Evolutionary conservation across 1,140 invertebrate genomes (phyloP), one percentile per base, ranked within the genome.

Genomic region (Chrysomallon squamiferum): DNA sequence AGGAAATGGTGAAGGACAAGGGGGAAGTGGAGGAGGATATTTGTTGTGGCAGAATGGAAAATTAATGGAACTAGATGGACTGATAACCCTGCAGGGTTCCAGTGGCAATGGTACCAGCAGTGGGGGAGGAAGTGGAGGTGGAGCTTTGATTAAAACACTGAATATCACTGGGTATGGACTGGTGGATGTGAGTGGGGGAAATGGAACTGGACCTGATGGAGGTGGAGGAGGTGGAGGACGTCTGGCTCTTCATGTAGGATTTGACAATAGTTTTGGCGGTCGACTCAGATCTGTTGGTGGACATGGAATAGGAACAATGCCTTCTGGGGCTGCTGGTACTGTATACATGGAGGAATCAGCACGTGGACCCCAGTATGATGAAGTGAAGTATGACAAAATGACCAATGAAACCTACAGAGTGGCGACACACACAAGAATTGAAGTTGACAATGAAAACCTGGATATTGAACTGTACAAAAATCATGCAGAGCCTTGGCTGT

Each of bases 121-220:
- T 62, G 78, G 78, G n/a, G 76, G 76, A 13, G 78, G 78, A 11
- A 78, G 76, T 69, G 78, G 78, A 13, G 78, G 78, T 54, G 73
- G 72, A 45, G 61, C 78, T 29, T 29, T 75, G 25, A 69, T 80
- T 20, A 64, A 73, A 30, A 78, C 76, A 6, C 71, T 80, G 13
- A 80, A 80, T 59, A 76, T 80, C 62, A 78, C 78, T 11, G 78
- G 78, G 15, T 78, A 75, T 68, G 78, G 78, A 41, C 58, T 73
- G 45, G 62, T 80, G 29, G 73, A 80, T 43, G 69, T 68, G 20
- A 74, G 72, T 62, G 78, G 78, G 25, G 78, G 78, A 18, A 58
- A 59, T 47, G 72, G 65, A 15, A 66, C 38, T 30, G 43, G 25
- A 5, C 6, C 11, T 9, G 69, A 69, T 20, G 35, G 54, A 41